Evolutionary conservation across 2,888 invertebrate genomes (phyloP).

Genomic region (Candidula unifasciata): DNA sequence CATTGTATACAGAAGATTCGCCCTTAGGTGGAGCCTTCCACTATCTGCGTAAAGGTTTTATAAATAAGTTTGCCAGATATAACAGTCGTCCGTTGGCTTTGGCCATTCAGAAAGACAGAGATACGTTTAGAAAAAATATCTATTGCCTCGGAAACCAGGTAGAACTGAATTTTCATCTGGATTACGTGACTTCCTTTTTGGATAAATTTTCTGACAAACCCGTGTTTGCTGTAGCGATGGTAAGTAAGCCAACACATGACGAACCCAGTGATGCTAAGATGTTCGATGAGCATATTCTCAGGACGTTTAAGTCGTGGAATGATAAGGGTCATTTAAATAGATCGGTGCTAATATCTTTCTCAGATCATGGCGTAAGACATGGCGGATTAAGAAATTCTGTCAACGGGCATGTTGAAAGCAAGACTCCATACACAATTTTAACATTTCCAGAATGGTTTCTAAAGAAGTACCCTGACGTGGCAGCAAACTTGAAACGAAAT

Average conservation of each 20-base stretch:
- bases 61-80: constrained; percentile 89
- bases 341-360: constrained; percentile 79
- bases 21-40: constrained; percentile 88
- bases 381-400: too few relatives aligned
- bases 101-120: constrained; percentile 78
- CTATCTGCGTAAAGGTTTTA: constrained; percentile 86
- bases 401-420: constrained; percentile 90
- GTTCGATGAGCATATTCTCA: constrained; percentile 84
- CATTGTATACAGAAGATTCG: constrained; percentile 90
- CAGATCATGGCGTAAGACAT: too few relatives aligned
- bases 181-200: constrained; percentile 81
- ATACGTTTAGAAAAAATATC: constrained; percentile 63
- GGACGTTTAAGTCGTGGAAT: constrained; percentile 81
- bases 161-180: constrained; percentile 85
- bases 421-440: constrained; percentile 90
- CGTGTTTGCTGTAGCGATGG: constrained; percentile 92
- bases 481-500: constrained; percentile 84
- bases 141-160: constrained; percentile 85
- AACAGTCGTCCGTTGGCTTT: constrained; percentile 87
- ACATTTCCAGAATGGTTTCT: constrained; percentile 80
- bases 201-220: constrained; percentile 81
- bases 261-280: constrained; percentile 72
- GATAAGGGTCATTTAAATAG: constrained; percentile 64
- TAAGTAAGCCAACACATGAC: constrained; percentile 90
- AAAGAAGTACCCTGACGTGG: constrained; percentile 81